Evolutionary conservation across 2,888 invertebrate genomes (phyloP), one percentile per base, ranked within the genome.

Genomic region (Acanthosoma haemorrhoidale): DNA sequence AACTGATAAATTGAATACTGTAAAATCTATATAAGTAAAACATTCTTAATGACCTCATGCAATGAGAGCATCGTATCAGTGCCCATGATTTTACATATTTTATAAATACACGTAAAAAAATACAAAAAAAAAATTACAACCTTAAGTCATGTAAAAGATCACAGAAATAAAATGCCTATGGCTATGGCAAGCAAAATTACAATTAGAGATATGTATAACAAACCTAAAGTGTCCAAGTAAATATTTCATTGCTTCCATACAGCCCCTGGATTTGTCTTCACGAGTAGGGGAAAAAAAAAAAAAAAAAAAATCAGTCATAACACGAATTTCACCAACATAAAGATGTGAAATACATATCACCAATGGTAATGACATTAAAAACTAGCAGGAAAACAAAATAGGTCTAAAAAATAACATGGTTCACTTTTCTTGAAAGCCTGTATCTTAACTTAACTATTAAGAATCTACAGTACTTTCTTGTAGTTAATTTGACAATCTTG

Each of bases 131-230:
- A 31, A 41, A 64, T 41, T 29, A 36, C 34, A 64, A 64, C 38
- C 38, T 64, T 39, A 64, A 64, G 25, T 64, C 38, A 41, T 64
- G 41, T 64, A 38, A 64, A 64, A 64, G 64, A 64, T 64, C 64
- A 64, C 64, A 64, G 64, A 64, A 64, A 36, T 25, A 64, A 64
- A 64, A 25, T 64, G 64, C 64, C 64, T 64, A 64, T 64, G 64
- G 64, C 64, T 64, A 64, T 64, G 64, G 64, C 64, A 64, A 64
- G 64, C 61, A 61, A 64, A 25, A 64, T 64, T 64, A 64, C 64
- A 64, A 64, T 64, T 64, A 64, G 38, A 64, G 64, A 64, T 64
- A 64, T 64, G 64, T 64, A 64, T 36, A 64, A 64, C 64, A 64
- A 64, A 15, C 39, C n/a, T 21, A 4, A 57, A 21, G 5, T 64